These are phyloP conservation scores for Pogonus chalceus DNA, from an alignment of 1,140 invertebrate species.

Conservation along the genomic window DNA sequence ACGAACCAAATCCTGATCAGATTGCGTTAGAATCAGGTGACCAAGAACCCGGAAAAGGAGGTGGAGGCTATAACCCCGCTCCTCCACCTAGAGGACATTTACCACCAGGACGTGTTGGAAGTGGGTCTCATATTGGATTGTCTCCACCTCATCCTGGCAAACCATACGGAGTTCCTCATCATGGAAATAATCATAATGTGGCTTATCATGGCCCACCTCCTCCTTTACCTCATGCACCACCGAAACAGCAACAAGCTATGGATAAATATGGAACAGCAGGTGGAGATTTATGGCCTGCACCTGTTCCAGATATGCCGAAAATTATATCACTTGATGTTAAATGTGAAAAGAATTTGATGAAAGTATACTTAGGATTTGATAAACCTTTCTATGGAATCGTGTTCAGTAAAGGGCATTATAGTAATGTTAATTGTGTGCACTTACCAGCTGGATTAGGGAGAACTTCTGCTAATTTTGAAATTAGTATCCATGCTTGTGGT, in stretches of 20 bases:
- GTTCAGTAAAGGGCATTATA: conserved; percentile 87
- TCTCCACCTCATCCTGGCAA: conserved; percentile 34
- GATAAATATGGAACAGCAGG: conserved; percentile 43
- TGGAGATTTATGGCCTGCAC: conserved; percentile 68
- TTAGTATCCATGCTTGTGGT: conserved; percentile 82
- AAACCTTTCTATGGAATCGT: conserved; percentile 92
- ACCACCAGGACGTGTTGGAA: conserved; percentile 8
- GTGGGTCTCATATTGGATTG: conserved; percentile 25
- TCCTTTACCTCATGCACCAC: conserved; percentile 45
- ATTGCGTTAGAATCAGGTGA: conserved; percentile 54
- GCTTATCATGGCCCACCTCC: conserved; percentile 57
- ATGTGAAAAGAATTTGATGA: conserved; percentile 90
- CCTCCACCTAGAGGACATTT: conserved; percentile 33
- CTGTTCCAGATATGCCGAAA: conserved; percentile 78
- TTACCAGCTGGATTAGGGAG: conserved; percentile 77
- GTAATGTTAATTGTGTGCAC: conserved; percentile 85
- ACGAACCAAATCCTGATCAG: conserved; percentile 45
- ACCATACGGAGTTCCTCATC: conserved; percentile 23
- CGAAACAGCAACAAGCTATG: conserved; percentile 40
- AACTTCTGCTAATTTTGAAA: conserved; percentile 80
- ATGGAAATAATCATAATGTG: conserved; percentile 17
- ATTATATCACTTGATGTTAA: conserved; percentile 85
- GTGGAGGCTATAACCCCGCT: conserved; percentile 23
- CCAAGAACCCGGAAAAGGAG: conserved; percentile 38
- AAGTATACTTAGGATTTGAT: conserved; percentile 84